A percentile compares a stretch with the other conserved stretches of the same genome.
Evolutionary conservation across 2,888 invertebrate species (phyloP).

Genomic region (Spisula subtruncata): DNA sequence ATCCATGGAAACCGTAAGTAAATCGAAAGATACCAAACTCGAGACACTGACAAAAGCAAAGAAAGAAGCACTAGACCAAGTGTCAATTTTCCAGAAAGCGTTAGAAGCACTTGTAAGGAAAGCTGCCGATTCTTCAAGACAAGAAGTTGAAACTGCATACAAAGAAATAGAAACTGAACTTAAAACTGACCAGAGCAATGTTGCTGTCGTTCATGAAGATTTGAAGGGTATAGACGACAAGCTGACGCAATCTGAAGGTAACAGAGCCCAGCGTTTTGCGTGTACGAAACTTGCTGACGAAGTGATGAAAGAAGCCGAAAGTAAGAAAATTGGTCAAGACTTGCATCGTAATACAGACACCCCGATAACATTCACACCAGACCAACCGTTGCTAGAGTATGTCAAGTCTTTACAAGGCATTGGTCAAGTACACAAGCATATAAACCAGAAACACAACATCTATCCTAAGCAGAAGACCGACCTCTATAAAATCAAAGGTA

Average conservation of each 20-base stretch:
- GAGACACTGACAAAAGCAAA: neutral
- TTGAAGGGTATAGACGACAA: neutral
- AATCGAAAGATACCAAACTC: neutral
- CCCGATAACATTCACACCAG: neutral
- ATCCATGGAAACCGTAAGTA: neutral
- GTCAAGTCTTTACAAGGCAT: neutral
- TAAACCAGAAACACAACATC: neutral
- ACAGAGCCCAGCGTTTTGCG: constrained; percentile 30
- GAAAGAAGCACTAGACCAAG: neutral
- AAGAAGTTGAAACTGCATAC: neutral
- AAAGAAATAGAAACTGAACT: neutral
- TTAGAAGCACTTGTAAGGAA: neutral
- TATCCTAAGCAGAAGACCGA: neutral
- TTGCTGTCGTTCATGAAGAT: neutral
- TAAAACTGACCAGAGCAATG: neutral
- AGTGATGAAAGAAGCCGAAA: neutral
- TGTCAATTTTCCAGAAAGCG: neutral
- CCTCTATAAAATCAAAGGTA: no score
- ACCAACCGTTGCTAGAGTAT: neutral
- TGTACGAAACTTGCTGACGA: neutral
- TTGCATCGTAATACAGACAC: neutral
- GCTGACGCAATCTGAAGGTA: constrained; percentile 18
- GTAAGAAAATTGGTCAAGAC: neutral
- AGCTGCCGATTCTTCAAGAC: neutral
- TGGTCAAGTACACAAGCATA: neutral